Percentiles rank a stretch among this genome's conserved stretches.
phyloP scores from a whole-genome alignment of 2,888 invertebrate genomes.

The Apeira syringaria region DNA sequence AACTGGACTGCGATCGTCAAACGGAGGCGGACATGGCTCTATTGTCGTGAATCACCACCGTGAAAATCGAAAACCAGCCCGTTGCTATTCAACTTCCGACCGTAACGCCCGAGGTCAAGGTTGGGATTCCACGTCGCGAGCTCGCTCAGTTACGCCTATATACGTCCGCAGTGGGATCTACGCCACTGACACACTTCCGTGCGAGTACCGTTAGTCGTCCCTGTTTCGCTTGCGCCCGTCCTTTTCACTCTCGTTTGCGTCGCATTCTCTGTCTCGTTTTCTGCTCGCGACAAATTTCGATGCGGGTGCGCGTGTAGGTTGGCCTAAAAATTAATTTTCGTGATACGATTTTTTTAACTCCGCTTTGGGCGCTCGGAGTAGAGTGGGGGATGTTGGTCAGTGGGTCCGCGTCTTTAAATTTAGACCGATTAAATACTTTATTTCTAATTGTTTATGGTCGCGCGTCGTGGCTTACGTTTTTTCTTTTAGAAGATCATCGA shows the following conservation, averaged over 20 bases:
- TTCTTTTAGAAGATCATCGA: neutral
- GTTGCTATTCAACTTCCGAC: slow-evolving; percentile 46
- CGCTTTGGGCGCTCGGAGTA: slow-evolving; percentile 38
- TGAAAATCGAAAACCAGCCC: slow-evolving; percentile 78
- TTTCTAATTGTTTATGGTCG: no score
- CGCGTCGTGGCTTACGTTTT: slow-evolving; percentile 40
- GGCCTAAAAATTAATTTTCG: slow-evolving; percentile 77
- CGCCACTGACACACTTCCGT: slow-evolving; percentile 83
- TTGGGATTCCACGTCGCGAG: slow-evolving; percentile 51
- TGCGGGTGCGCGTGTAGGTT: slow-evolving; percentile 77
- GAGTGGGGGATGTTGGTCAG: slow-evolving; percentile 54
- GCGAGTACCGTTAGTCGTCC: slow-evolving; percentile 80
- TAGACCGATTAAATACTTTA: no score
- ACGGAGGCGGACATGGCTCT: slow-evolving; percentile 65
- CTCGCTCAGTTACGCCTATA: slow-evolving; percentile 57
- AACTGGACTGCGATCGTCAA: slow-evolving; percentile 64
- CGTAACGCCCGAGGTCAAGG: slow-evolving; percentile 64
- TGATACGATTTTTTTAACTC: slow-evolving; percentile 73
- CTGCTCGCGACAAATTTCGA: slow-evolving; percentile 78
- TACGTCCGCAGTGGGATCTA: slow-evolving; percentile 54
- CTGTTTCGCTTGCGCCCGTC: slow-evolving; percentile 66
- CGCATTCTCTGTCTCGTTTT: slow-evolving; percentile 59
- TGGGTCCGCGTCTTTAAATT: slow-evolving; percentile 50
- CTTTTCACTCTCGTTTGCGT: slow-evolving; percentile 75
- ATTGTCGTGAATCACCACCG: slow-evolving; percentile 78